phyloP scores from a whole-genome alignment of 2,797 vertebrate species.

The Chelmon rostratus region DNA sequence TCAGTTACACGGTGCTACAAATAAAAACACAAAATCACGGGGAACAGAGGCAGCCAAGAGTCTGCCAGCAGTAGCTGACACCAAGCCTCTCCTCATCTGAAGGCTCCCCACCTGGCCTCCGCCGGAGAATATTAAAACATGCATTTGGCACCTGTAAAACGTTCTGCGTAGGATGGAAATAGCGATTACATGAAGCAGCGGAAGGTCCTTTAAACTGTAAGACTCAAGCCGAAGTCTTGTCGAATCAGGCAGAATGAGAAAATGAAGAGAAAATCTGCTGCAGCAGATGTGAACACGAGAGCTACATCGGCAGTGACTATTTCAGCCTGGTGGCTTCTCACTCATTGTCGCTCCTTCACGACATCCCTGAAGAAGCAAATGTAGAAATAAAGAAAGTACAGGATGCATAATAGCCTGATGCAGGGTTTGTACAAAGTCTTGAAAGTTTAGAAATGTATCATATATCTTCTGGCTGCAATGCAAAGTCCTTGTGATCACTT shows the following conservation, averaged over 20 bases:
- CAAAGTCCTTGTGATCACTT: too few relatives aligned
- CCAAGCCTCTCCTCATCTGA: constrained; percentile 28
- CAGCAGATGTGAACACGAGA: not conserved
- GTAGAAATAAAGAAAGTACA: too few relatives aligned
- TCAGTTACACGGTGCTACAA: constrained; percentile 57
- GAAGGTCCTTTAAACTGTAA: constrained; percentile 11
- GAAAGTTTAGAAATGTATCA: too few relatives aligned
- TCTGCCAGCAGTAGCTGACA: constrained; percentile 51
- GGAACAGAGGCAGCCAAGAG: constrained; percentile 32
- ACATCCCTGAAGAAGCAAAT: too few relatives aligned
- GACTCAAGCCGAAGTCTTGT: not conserved
- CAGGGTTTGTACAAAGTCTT: too few relatives aligned
- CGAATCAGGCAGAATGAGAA: not conserved
- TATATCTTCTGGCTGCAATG: too few relatives aligned
- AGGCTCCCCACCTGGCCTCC: constrained; percentile 28
- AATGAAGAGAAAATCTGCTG: not conserved
- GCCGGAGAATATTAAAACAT: constrained; percentile 2
- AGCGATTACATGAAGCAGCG: constrained; percentile 32
- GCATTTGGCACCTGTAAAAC: constrained; percentile 16
- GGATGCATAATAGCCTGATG: too few relatives aligned
- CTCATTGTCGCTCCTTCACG: not conserved
- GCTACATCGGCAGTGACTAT: not conserved
- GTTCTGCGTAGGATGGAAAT: constrained; percentile 23
- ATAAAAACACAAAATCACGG: constrained; percentile 44
- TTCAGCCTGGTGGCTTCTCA: not conserved